phyloP scores from a whole-genome alignment of 2,888 invertebrate species.

The Hedya salicella region DNA sequence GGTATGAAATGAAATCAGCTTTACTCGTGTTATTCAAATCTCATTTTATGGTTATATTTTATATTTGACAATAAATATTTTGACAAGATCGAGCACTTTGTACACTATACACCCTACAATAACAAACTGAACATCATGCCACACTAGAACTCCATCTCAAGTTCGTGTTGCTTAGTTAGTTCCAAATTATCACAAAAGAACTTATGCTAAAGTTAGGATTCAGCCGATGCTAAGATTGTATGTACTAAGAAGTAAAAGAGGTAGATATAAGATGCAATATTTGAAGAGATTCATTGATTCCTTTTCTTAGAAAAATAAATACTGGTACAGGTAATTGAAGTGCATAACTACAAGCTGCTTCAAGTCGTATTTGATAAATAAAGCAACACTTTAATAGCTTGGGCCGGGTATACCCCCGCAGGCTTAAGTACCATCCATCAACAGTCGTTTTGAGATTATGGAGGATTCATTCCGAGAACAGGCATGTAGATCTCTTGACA shows the following conservation, averaged over 20 bases:
- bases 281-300: slow-evolving; percentile 74
- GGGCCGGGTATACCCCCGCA: slow-evolving; percentile 3
- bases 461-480: slow-evolving; percentile 7
- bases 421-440: slow-evolving; percentile 38
- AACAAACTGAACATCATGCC: slow-evolving; percentile 46
- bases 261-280: slow-evolving; percentile 77
- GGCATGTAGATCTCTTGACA: slow-evolving; percentile 3
- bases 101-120: slow-evolving; percentile 71
- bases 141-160: slow-evolving; percentile 40
- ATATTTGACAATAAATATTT: slow-evolving; percentile 83
- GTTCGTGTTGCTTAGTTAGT: slow-evolving; percentile 46
- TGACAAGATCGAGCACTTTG: slow-evolving; percentile 83
- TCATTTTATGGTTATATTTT: slow-evolving; percentile 49
- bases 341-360: slow-evolving; percentile 43
- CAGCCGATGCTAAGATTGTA: slow-evolving; percentile 70
- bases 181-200: slow-evolving; percentile 77
- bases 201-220: slow-evolving; percentile 66
- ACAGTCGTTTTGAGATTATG: slow-evolving; percentile 37
- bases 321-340: slow-evolving; percentile 78
- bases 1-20: slow-evolving; percentile 32
- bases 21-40: slow-evolving; percentile 28
- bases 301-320: slow-evolving; percentile 72
- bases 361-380: slow-evolving; percentile 18
- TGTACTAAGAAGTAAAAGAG: slow-evolving; percentile 76
- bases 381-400: slow-evolving; percentile 22